Conservation (phyloP, 2,113 vertebrate genomes). For the Periophthalmus modestus region DNA sequence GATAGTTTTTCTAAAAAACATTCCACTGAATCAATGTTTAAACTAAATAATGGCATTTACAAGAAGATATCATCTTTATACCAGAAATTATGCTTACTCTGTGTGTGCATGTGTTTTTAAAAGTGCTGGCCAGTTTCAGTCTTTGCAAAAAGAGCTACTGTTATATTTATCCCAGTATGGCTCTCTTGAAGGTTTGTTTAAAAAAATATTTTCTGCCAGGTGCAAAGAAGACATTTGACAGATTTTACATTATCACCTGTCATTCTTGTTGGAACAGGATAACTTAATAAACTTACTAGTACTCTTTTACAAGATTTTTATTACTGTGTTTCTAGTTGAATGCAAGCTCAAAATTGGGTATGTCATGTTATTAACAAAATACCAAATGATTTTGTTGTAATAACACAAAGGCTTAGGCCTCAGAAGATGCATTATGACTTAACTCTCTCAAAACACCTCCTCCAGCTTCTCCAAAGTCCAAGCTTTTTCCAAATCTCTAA, state of each 20-base stretch:
- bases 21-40: constrained; percentile 34
- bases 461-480: too few relatives aligned
- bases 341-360: neutral
- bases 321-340: neutral
- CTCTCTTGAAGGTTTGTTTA: constrained; percentile 37
- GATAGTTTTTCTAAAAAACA: constrained; percentile 17
- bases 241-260: neutral
- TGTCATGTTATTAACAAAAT: neutral
- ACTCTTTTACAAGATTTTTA: neutral
- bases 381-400: too few relatives aligned
- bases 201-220: neutral
- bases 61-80: constrained; percentile 14
- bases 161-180: constrained; percentile 10
- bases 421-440: too few relatives aligned
- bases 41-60: neutral
- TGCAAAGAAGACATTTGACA: neutral
- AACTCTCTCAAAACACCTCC: too few relatives aligned
- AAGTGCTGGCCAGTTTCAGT: constrained; percentile 10
- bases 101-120: neutral
- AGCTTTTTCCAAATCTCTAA: too few relatives aligned
- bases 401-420: too few relatives aligned
- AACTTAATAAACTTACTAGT: neutral
- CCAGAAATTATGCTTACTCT: constrained; percentile 39
- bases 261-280: neutral
- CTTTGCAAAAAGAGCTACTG: constrained; percentile 14